Conservation (phyloP, 2,888 invertebrate species). For the Tetrapedia diversipes region DNA sequence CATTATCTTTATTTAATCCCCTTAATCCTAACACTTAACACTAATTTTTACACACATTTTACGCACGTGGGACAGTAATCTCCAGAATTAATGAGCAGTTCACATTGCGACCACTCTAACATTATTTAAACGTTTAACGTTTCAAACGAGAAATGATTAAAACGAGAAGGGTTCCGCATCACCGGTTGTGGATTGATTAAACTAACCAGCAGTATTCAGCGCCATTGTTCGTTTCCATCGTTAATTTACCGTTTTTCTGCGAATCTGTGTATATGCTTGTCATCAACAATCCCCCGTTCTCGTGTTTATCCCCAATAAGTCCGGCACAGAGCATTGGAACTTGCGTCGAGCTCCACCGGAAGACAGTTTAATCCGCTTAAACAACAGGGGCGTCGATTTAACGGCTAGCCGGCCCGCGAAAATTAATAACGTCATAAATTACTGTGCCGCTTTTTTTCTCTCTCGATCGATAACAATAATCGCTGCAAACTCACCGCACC, state of each 20-base stretch:
- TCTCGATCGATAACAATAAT: conserved; percentile 20
- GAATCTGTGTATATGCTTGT: background rate
- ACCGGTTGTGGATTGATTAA: too few relatives aligned
- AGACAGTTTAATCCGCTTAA: conserved; percentile 38
- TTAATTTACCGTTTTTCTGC: background rate
- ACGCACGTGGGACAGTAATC: too few relatives aligned
- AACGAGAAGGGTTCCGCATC: too few relatives aligned
- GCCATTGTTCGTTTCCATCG: background rate
- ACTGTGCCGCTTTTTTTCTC: background rate
- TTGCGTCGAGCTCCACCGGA: background rate
- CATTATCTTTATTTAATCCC: too few relatives aligned
- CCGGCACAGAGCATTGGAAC: background rate
- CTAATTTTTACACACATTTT: too few relatives aligned
- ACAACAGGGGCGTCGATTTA: conserved; percentile 25
- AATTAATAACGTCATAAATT: conserved; percentile 40
- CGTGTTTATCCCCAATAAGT: background rate
- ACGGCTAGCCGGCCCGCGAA: background rate
- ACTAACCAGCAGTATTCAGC: too few relatives aligned
- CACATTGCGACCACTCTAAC: too few relatives aligned
- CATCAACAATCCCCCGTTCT: background rate
- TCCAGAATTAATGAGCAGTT: too few relatives aligned
- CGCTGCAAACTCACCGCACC: background rate
- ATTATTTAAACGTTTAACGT: too few relatives aligned
- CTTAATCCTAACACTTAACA: too few relatives aligned
- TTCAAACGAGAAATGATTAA: too few relatives aligned